These are phyloP conservation scores for Butastur rufipennis DNA, from an alignment of 2,113 vertebrate species.

Conservation along the genomic window DNA sequence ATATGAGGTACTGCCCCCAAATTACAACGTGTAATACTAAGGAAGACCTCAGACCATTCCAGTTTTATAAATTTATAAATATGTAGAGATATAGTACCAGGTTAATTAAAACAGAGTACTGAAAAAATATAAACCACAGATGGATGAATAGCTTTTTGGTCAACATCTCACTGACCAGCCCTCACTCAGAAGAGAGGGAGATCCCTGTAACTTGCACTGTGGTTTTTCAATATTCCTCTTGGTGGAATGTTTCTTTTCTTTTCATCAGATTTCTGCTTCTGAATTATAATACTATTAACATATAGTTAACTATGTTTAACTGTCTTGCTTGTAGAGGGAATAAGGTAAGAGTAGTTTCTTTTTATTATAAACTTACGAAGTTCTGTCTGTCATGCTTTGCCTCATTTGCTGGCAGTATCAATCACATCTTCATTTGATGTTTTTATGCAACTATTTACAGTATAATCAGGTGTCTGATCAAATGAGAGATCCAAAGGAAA, in stretches of 20 bases:
- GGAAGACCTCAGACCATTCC: background rate
- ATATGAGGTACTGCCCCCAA: background rate
- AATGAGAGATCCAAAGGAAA: background rate
- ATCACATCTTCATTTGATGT: background rate
- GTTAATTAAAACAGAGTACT: background rate
- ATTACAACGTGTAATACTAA: background rate
- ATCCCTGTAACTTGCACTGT: background rate
- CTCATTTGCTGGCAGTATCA: background rate
- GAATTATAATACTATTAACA: background rate
- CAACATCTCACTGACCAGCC: background rate
- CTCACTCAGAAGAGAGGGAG: background rate
- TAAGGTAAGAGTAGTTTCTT: background rate
- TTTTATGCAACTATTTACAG: background rate
- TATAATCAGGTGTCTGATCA: background rate
- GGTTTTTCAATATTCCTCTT: background rate
- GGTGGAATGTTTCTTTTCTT: rapidly evolving
- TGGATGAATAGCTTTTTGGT: background rate
- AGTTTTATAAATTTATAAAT: background rate
- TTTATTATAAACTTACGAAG: background rate
- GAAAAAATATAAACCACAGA: background rate
- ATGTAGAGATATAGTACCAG: background rate
- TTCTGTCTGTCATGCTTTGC: background rate
- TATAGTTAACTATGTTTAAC: background rate
- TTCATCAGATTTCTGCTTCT: background rate
- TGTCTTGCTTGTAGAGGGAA: background rate